Evolutionary conservation across 1,140 invertebrate genomes (phyloP), one percentile per base, ranked within the genome.

Genomic region (Lepidurus couesii): DNA sequence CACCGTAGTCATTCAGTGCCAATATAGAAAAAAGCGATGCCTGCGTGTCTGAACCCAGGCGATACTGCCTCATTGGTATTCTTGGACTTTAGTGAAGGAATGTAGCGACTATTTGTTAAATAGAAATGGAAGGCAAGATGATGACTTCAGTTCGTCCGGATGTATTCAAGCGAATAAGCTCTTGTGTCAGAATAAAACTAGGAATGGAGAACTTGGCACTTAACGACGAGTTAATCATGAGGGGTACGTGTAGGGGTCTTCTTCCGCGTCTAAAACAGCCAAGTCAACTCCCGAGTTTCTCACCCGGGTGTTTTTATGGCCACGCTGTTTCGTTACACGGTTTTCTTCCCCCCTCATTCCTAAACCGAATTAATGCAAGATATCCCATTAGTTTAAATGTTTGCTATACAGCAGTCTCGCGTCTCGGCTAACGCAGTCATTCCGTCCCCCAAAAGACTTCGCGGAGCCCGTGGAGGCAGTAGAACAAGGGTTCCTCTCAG

Each of bases 201-300:
- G 21, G 21, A 65, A 21, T 13, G 53, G 53, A 65, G 53, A 65
- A 21, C 21, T 21, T 13, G 53, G 53, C 53, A 65, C 16, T 65
- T 65, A 65, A 65, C n/a, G 53, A 65, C 53, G 8, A 65, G 53
- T 65, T 65, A 65, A 65, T 65, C 53, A 65, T 16, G 53, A 65
- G 53, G 53, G 53, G 16, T 13, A 21, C 53, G 34, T 65, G 53
- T 65, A 65, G 53, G 53, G 53, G 13, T 7, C 53, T 65, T 13
- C 21, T 65, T 47, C 53, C 6, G 13, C 53, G 21, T n/a, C 53
- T 10, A 65, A 11, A 65, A 65, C 53, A n/a, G 53, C 53, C 53
- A 65, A 65, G 53, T 21, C 53, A 65, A 16, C 53, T 7, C 34
- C 53, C 7, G 53, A 9, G 53, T 65, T 65, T 65, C 53, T 65